Evolutionary conservation across 2,113 vertebrate genomes (phyloP).

Genomic region (Speoplatyrhinus poulsoni): DNA sequence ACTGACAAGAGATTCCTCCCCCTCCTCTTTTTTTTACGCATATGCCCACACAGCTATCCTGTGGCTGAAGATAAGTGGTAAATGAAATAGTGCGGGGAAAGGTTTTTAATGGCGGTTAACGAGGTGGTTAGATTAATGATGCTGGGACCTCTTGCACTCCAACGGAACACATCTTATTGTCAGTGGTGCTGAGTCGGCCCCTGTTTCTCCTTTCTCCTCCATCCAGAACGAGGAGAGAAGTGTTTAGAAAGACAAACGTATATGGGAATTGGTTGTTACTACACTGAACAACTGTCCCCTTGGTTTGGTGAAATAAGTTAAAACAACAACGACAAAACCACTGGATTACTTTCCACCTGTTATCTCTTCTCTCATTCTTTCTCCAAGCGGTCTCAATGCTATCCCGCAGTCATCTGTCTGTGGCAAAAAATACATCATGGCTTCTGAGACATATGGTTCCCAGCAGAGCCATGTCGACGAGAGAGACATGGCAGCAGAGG

Average conservation of each 20-base stretch:
- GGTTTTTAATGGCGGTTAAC: slow-evolving; percentile 67
- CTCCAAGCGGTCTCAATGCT: slow-evolving; percentile 42
- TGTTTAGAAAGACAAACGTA: background rate
- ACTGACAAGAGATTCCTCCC: slow-evolving; percentile 27
- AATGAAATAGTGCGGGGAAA: slow-evolving; percentile 56
- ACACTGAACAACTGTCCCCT: background rate
- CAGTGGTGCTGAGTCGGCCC: slow-evolving; percentile 46
- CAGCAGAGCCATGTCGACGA: no score
- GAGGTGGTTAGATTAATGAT: slow-evolving; percentile 64
- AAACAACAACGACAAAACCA: slow-evolving; percentile 40
- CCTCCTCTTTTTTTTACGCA: background rate
- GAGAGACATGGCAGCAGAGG: no score
- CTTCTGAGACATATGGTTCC: slow-evolving; percentile 26
- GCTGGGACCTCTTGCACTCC: slow-evolving; percentile 42
- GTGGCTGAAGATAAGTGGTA: slow-evolving; percentile 20
- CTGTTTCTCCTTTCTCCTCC: slow-evolving; percentile 54
- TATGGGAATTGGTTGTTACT: background rate
- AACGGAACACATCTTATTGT: slow-evolving; percentile 60
- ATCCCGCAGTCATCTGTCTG: slow-evolving; percentile 45
- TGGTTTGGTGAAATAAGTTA: background rate
- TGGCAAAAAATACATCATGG: slow-evolving; percentile 41
- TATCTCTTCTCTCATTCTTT: slow-evolving; percentile 50
- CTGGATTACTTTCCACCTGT: slow-evolving; percentile 59
- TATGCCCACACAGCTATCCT: slow-evolving; percentile 24
- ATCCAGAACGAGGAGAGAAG: slow-evolving; percentile 11